Conservation (phyloP, 2,797 vertebrate species). For the Muscicapa comitata region DNA sequence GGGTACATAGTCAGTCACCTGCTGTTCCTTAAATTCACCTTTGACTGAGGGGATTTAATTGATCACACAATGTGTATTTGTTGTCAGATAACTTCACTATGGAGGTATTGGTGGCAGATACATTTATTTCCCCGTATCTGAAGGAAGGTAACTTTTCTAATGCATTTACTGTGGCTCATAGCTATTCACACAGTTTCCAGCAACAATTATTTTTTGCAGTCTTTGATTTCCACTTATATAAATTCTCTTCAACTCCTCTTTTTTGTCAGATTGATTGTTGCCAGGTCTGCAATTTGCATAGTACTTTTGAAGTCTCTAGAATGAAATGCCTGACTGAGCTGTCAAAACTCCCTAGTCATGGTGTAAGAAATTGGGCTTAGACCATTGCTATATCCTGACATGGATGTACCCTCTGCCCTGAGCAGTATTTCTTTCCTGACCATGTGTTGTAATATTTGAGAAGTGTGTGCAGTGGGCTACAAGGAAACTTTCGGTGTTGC, state of each 20-base stretch:
- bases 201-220: not conserved
- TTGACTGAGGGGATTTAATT: not conserved
- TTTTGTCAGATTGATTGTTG: not conserved
- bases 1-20: not conserved
- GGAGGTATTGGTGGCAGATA: not conserved
- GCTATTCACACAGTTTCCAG: not conserved
- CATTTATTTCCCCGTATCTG: not conserved
- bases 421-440: not conserved
- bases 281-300: not conserved
- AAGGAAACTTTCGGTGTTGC: not conserved
- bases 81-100: not conserved
- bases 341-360: rapidly evolving
- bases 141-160: not conserved
- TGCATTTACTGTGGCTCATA: not conserved
- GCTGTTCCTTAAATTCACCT: not conserved
- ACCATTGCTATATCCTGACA: not conserved
- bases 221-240: not conserved
- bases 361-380: not conserved
- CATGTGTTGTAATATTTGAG: rapidly evolving
- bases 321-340: not conserved
- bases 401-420: not conserved
- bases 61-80: not conserved
- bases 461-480: not conserved
- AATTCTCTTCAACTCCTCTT: not conserved
- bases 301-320: not conserved